Conservation (phyloP, 2,797 vertebrate species). For the Lophotriccus pileatus region DNA sequence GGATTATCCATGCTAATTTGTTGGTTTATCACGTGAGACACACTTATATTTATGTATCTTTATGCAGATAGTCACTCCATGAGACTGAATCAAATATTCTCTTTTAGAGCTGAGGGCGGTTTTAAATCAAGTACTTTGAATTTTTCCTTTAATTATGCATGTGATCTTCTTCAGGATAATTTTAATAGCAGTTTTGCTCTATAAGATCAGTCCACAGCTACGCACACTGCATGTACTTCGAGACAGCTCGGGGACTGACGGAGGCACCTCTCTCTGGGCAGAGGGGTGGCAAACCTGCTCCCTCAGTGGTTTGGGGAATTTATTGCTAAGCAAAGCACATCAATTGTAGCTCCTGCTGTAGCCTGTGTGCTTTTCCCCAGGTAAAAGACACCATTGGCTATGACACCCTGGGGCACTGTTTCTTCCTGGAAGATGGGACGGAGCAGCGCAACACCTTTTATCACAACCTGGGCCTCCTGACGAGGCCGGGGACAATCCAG, state of each 20-base stretch:
- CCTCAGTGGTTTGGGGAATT: rapidly evolving
- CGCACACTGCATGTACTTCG: rapidly evolving
- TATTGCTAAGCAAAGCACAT: not conserved
- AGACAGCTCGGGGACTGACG: not conserved
- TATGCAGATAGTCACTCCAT: not conserved
- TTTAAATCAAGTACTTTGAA: not conserved
- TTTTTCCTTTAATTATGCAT: not conserved
- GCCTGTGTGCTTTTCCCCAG: conserved; percentile 59
- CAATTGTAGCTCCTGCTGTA: not conserved
- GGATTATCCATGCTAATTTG: not conserved
- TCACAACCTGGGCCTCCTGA: conserved; percentile 88
- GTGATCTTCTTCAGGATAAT: not conserved
- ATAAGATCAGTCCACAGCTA: not conserved
- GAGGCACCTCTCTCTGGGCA: not conserved
- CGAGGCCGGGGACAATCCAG: conserved; percentile 85
- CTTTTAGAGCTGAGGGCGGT: not conserved
- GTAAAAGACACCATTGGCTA: conserved; percentile 91
- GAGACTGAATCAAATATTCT: not conserved
- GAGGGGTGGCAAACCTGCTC: not conserved
- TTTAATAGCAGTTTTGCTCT: not conserved
- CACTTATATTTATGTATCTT: not conserved
- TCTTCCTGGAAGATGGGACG: conserved; percentile 89
- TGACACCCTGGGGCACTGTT: conserved; percentile 88
- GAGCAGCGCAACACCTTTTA: conserved; percentile 92
- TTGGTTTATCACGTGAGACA: not conserved